A percentile compares a stretch with the other conserved stretches of the same genome.
Evolutionary conservation across 2,797 vertebrate genomes (phyloP).

Genomic region (Trachops cirrhosus): DNA sequence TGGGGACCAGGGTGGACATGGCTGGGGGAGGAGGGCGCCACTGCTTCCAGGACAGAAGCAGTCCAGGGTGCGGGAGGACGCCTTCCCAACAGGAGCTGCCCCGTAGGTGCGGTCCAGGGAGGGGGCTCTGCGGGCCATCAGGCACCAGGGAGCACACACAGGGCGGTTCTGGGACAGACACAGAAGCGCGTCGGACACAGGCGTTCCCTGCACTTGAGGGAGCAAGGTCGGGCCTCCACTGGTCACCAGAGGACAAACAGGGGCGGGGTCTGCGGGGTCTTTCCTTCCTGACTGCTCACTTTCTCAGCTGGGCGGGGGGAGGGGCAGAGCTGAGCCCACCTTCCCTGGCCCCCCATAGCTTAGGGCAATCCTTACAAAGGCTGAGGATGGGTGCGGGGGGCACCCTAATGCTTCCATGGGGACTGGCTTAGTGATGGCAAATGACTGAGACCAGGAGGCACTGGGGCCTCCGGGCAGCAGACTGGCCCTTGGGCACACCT

Average conservation of each 20-base stretch:
- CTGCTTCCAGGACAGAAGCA: neutral
- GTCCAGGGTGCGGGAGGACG: neutral
- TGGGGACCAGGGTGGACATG: fast-evolving
- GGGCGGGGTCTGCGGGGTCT: no score
- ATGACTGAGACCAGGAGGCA: neutral
- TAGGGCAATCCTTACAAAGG: neutral
- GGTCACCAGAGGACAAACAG: neutral
- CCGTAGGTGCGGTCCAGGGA: no score
- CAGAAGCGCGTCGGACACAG: fast-evolving
- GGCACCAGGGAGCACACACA: fast-evolving
- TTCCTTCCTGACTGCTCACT: neutral
- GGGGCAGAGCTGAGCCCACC: neutral
- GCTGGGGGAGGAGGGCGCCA: no score
- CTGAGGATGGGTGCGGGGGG: fast-evolving
- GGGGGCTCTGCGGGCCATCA: fast-evolving
- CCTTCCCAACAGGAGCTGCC: neutral
- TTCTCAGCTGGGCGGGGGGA: no score
- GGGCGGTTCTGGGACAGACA: neutral
- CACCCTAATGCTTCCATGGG: neutral
- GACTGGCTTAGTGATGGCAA: neutral
- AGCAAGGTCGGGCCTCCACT: neutral
- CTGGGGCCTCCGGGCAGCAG: fast-evolving
- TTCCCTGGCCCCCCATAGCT: neutral
- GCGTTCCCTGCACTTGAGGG: fast-evolving
- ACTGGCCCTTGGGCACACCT: neutral